Evolutionary conservation across 2,113 vertebrate species (phyloP).

Genomic region (Pluvialis apricaria): DNA sequence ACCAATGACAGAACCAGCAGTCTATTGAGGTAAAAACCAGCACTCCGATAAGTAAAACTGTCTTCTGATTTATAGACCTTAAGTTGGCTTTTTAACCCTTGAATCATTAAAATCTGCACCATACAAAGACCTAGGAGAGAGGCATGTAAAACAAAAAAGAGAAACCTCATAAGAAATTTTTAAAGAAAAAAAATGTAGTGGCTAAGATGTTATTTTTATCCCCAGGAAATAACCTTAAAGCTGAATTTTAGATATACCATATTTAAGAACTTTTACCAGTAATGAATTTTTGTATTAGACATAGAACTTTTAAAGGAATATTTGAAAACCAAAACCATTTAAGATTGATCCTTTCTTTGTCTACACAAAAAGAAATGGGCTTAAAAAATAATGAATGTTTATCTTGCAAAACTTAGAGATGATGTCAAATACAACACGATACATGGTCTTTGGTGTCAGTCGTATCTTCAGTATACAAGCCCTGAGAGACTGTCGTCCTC

Average conservation of each 20-base stretch:
- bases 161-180: not conserved
- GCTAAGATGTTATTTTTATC: not conserved
- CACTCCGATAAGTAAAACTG: constrained; percentile 70
- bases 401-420: not conserved
- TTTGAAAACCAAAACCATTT: not conserved
- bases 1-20: constrained; percentile 76
- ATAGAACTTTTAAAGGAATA: not conserved
- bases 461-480: not conserved
- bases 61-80: constrained; percentile 70
- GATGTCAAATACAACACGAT: not conserved
- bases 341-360: not conserved
- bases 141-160: not conserved
- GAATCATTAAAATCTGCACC: constrained; percentile 23
- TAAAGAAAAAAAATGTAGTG: not conserved
- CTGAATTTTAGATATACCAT: not conserved
- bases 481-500: not conserved
- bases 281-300: not conserved
- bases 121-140: not conserved
- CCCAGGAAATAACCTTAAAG: not conserved
- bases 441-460: not conserved
- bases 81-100: constrained; percentile 50
- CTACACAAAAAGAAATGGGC: not conserved
- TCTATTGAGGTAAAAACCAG: constrained; percentile 72
- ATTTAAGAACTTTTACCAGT: not conserved
- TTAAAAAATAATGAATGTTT: not conserved